These are phyloP conservation scores for Rhabdomys dilectus DNA, from an alignment of 2,113 vertebrate genomes.

Conservation along the genomic window DNA sequence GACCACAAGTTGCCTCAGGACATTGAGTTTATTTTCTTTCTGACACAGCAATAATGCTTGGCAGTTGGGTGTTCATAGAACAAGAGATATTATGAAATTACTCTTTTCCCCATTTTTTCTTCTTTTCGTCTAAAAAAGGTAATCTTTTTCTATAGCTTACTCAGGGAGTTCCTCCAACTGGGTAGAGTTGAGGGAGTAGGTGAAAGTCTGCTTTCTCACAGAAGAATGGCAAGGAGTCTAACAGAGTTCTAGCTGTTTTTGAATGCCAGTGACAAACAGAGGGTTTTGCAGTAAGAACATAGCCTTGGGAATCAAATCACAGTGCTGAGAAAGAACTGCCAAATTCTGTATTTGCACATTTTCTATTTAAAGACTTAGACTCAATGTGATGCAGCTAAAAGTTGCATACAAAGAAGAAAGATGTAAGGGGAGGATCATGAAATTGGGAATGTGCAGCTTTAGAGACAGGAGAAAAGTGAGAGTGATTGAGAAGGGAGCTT, in stretches of 20 bases:
- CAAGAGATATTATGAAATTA: neutral
- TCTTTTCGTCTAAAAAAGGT: neutral
- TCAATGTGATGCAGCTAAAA: neutral
- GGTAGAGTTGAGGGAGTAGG: too few relatives aligned
- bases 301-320: neutral
- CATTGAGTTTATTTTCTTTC: neutral
- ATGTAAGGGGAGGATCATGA: neutral
- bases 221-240: neutral
- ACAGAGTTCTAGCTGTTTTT: accelerated
- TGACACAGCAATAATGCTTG: neutral
- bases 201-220: neutral
- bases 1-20: neutral
- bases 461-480: neutral
- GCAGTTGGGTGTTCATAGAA: neutral
- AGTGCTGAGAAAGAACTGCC: neutral
- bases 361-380: neutral
- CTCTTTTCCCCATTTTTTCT: neutral
- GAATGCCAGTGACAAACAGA: neutral
- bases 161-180: neutral
- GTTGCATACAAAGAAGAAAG: neutral
- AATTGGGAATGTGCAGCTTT: neutral
- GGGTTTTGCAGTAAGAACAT: neutral
- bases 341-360: neutral
- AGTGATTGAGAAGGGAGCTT: neutral
- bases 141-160: neutral